These are phyloP conservation scores for Calephelis nemesis DNA, from an alignment of 1,140 invertebrate species.

Conservation along the genomic window DNA sequence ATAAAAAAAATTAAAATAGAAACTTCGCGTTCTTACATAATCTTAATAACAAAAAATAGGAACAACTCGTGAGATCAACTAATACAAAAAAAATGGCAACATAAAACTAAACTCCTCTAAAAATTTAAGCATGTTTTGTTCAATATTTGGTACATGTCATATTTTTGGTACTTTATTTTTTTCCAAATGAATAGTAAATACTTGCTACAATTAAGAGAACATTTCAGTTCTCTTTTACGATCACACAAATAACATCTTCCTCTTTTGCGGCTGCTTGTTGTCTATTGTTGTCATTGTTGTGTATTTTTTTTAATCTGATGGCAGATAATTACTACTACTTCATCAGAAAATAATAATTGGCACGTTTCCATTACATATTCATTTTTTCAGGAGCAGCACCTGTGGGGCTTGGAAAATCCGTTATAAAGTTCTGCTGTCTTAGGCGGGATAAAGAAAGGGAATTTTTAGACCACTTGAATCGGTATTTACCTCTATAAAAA, in stretches of 20 bases:
- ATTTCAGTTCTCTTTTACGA: not conserved
- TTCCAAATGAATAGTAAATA: not conserved
- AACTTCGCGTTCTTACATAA: not conserved
- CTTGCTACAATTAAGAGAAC: not conserved
- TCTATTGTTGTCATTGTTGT: too few species aligned
- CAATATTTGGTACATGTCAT: constrained; percentile 8
- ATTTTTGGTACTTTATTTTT: not conserved
- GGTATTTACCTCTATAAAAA: not conserved
- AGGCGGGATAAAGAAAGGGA: not conserved
- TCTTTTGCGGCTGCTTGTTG: not conserved
- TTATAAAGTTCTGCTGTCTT: too few species aligned
- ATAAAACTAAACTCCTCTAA: not conserved
- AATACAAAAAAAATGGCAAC: constrained; percentile 18
- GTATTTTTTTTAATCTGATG: not conserved
- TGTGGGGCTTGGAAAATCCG: too few species aligned
- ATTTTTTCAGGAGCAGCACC: too few species aligned
- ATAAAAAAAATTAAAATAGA: constrained; percentile 15
- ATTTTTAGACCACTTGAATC: not conserved
- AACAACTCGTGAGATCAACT: not conserved
- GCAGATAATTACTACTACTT: not conserved
- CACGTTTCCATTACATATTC: too few species aligned
- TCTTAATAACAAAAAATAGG: not conserved
- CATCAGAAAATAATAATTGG: too few species aligned
- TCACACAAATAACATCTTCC: constrained; percentile 13
- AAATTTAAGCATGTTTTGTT: constrained; percentile 5